Evolutionary conservation across 2,888 invertebrate species (phyloP).

Genomic region (Caenorhabditis panamensis): DNA sequence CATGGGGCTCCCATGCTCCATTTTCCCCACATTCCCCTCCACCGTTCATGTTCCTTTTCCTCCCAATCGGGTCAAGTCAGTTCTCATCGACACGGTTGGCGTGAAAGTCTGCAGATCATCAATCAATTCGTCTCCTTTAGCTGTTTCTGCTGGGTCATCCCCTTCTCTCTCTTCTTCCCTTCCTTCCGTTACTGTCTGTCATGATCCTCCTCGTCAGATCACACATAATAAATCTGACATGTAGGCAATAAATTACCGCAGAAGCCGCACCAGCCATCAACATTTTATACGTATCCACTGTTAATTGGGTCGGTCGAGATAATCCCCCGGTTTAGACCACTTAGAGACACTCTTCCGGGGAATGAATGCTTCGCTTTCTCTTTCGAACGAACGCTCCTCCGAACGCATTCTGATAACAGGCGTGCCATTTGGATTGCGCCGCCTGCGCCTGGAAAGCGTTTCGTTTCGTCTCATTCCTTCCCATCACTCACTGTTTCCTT

Average conservation of each 20-base stretch:
- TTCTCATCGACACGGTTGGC: conserved; percentile 44
- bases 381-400: conserved; percentile 17
- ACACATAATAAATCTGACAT: conserved; percentile 57
- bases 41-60: neutral
- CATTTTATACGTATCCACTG: conserved; percentile 20
- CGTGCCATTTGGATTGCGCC: conserved; percentile 38
- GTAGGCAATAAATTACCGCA: conserved; percentile 45
- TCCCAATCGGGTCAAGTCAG: neutral
- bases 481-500: no score
- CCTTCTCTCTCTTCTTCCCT: conserved; percentile 4
- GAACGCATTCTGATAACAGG: conserved; percentile 27
- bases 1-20: conserved; percentile 2
- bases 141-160: conserved; percentile 18
- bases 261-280: conserved; percentile 11
- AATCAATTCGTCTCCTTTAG: conserved; percentile 34
- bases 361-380: no score
- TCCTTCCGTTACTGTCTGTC: neutral
- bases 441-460: neutral
- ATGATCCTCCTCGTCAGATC: conserved; percentile 11
- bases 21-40: neutral
- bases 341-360: conserved; percentile 5
- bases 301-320: conserved; percentile 60
- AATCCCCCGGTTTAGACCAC: conserved; percentile 33
- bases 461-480: conserved; percentile 3
- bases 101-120: conserved; percentile 43